Evolutionary conservation across 2,113 vertebrate genomes (phyloP).

Genomic region (Campylorhamphus procurvoides): DNA sequence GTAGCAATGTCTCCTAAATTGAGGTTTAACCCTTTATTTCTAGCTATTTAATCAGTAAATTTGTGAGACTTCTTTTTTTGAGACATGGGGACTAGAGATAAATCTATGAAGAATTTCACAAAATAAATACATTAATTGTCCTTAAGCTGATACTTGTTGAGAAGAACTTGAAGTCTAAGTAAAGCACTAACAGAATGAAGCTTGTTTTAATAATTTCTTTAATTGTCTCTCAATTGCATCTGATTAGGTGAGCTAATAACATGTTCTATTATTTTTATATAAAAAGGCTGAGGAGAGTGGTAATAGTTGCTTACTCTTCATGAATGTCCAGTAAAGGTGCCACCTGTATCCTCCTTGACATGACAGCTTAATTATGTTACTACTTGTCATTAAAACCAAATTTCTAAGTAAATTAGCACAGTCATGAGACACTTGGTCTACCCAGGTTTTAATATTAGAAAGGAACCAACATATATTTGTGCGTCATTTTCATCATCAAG

Average conservation of each 20-base stretch:
- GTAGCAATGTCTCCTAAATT: background rate
- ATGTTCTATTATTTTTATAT: background rate
- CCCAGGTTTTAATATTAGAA: background rate
- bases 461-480: background rate
- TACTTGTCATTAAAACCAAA: background rate
- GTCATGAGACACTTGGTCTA: background rate
- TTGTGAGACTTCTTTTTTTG: background rate
- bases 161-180: background rate
- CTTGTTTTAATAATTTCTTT: background rate
- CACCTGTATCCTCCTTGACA: background rate
- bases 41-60: background rate
- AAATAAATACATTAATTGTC: background rate
- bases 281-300: background rate
- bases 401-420: background rate
- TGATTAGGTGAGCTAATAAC: background rate
- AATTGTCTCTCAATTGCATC: background rate
- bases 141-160: background rate
- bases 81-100: background rate
- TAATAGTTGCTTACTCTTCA: background rate
- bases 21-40: background rate
- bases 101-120: background rate
- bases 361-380: no score
- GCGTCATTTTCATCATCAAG: background rate
- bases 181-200: background rate
- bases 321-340: background rate